Percentiles rank a stretch among this genome's conserved stretches.
phyloP scores from a whole-genome alignment of 2,113 vertebrate genomes.

The Sander vitreus region DNA sequence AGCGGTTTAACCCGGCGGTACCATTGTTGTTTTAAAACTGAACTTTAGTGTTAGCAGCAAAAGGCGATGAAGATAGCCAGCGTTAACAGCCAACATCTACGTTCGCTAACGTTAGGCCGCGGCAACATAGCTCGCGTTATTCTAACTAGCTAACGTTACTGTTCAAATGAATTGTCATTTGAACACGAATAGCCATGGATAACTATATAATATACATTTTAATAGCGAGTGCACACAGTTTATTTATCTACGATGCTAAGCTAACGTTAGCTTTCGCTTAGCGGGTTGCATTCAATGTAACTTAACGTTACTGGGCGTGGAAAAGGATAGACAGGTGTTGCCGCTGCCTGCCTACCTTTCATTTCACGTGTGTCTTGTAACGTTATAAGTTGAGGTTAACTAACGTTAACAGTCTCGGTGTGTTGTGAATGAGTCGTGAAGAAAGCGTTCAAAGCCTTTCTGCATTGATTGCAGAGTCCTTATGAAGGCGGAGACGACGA shows the following conservation, averaged over 20 bases:
- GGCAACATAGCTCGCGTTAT: not conserved
- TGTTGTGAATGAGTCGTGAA: not conserved
- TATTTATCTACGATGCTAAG: slow-evolving; percentile 20
- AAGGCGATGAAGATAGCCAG: slow-evolving; percentile 12
- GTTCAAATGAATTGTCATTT: not conserved
- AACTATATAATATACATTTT: fast-evolving
- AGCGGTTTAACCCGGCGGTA: slow-evolving; percentile 1
- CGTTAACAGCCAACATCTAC: slow-evolving; percentile 12
- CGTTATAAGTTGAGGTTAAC: not conserved
- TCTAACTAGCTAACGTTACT: no score
- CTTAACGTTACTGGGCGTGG: slow-evolving; percentile 69
- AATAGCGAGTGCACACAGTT: not conserved
- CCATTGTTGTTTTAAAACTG: slow-evolving; percentile 72
- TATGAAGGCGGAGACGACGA: slow-evolving; percentile 34
- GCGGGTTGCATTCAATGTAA: slow-evolving; percentile 33
- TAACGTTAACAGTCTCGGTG: not conserved
- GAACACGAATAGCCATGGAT: fast-evolving
- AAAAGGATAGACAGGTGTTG: slow-evolving; percentile 67
- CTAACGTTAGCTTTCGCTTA: slow-evolving; percentile 42
- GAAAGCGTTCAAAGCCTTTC: slow-evolving; percentile 12
- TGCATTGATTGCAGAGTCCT: slow-evolving; percentile 30
- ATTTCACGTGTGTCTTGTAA: not conserved
- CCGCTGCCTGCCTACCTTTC: slow-evolving; percentile 7
- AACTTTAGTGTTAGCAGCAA: slow-evolving; percentile 43
- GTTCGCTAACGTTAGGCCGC: slow-evolving; percentile 43